A percentile compares a stretch with the other conserved stretches of the same genome.
These are phyloP conservation scores for Artibeus lituratus DNA, from an alignment of 2,797 vertebrate genomes.

Conservation along the genomic window DNA sequence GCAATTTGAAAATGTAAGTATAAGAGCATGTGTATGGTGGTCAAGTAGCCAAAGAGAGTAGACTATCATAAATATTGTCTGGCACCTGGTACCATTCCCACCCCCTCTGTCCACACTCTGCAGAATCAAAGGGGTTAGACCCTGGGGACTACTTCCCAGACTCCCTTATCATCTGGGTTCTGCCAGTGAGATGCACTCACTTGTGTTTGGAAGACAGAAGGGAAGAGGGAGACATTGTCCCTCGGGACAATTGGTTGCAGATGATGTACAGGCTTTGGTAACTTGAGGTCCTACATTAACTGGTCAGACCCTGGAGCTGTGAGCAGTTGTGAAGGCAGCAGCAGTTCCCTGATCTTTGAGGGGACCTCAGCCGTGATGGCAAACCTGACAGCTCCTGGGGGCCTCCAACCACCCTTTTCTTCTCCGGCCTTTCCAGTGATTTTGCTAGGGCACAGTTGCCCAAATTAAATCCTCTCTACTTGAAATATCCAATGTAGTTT, in stretches of 20 bases:
- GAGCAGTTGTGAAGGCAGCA: neutral
- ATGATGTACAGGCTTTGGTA: neutral
- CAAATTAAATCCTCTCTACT: neutral
- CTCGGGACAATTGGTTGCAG: neutral
- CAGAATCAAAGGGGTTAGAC: neutral
- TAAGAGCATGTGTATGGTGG: neutral
- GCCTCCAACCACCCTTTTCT: neutral
- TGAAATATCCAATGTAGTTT: neutral
- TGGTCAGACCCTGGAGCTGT: neutral
- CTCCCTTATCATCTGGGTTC: neutral
- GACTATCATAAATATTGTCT: neutral
- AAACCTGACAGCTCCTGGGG: neutral
- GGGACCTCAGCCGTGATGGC: neutral
- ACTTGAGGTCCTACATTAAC: neutral
- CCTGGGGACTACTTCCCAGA: neutral
- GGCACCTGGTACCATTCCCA: neutral
- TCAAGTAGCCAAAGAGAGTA: neutral
- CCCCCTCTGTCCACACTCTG: neutral
- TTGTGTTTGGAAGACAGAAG: neutral
- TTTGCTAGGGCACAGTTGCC: neutral
- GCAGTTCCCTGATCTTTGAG: neutral
- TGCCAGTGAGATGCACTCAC: neutral
- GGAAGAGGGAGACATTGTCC: neutral
- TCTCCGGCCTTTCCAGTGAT: neutral
- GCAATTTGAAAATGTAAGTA: neutral